Evolutionary conservation across 2,113 vertebrate species (phyloP).

Genomic region (Haemorhous mexicanus): DNA sequence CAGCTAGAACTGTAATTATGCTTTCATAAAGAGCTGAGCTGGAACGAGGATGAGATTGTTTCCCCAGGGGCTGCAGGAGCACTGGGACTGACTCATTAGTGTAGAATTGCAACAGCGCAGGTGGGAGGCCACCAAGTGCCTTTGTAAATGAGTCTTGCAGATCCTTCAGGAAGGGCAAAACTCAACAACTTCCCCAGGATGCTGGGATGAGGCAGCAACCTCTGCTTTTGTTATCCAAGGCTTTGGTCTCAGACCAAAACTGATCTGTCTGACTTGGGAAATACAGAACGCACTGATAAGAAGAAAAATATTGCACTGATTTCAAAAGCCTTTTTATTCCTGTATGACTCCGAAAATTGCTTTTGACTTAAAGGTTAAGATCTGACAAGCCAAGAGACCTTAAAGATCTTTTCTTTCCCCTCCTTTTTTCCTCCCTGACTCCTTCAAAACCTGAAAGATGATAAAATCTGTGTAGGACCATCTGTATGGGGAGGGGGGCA

Average conservation of each 20-base stretch:
- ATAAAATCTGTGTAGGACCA: background rate
- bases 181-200: background rate
- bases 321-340: background rate
- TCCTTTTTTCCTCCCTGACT: background rate
- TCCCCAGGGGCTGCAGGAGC: background rate
- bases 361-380: slow-evolving; percentile 44
- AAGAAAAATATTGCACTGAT: background rate
- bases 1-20: background rate
- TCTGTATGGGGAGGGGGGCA: background rate
- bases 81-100: background rate
- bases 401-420: background rate
- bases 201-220: background rate
- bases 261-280: rapidly evolving
- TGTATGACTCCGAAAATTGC: background rate
- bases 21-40: background rate
- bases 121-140: background rate
- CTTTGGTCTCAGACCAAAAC: background rate
- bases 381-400: background rate
- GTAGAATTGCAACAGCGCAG: background rate
- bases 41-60: background rate
- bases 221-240: background rate
- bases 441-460: background rate
- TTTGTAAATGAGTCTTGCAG: background rate
- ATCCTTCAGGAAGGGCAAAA: background rate
- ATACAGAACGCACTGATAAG: background rate